Evolutionary conservation across 2,113 vertebrate species (phyloP), one percentile per base, ranked within the genome.

Genomic region (Tamias sibiricus): DNA sequence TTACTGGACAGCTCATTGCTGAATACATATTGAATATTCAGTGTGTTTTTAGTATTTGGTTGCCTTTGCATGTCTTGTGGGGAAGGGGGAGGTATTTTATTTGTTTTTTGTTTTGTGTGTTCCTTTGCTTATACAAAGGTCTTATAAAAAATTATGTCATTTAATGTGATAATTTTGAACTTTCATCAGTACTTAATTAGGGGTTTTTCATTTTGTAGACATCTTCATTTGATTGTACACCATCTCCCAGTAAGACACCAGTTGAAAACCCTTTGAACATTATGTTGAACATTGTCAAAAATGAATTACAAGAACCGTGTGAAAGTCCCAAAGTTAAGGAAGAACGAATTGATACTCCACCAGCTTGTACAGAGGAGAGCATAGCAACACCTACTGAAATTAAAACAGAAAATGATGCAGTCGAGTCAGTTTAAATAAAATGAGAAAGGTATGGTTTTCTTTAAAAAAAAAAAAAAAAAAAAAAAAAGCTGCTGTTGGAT

Each of bases 231-330:
- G 99, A 99, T 81, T 98, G 98, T 96, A 99, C 99, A 7, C 99
- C 99, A 2, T 99, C 99, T 69, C 99, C 99, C 93, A 99, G 98
- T 98, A 99, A 99, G 98, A 98, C 99, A 95, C 99, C 99, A 32
- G 97, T 98, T 40, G 99, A 99, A 95, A 99, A 99, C 83, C 99
- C 99, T 87, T 99, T 99, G 98, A 99, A 99, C 97, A 98, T 98
- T 94, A 99, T 99, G 98, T 98, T 99, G 98, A 98, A 98, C 98
- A 98, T 99, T 98, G 96, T 99, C 26, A 99, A 99, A 98, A 98
- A 99, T 11, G 99, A 99, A 94, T 96, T 98, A n/a, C 98, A 98
- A 71, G 98, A 99, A 42, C 95, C 98, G 17, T 98, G 98, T 98
- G 98, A 98, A 91, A 94, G 97, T 57, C 98, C 98, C 66, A 98